phyloP scores from a whole-genome alignment of 2,113 vertebrate genomes.

The Pyrgilauda ruficollis region DNA sequence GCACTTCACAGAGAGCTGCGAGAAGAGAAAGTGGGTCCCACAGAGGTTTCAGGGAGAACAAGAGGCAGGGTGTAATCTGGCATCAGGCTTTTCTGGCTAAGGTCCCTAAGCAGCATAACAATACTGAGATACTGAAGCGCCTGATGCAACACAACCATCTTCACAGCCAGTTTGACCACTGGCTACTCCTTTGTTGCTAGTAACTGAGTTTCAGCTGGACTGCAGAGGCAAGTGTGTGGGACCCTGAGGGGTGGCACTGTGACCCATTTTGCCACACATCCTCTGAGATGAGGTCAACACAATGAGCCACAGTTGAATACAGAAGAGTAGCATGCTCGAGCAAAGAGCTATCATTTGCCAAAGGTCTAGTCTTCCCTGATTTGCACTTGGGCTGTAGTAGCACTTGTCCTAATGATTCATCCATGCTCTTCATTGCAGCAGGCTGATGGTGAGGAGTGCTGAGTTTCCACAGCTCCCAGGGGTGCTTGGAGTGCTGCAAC shows the following conservation, averaged over 20 bases:
- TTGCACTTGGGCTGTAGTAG: constrained; percentile 53
- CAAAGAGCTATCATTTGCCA: constrained; percentile 30
- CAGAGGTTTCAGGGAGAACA: background rate
- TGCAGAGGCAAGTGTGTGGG: background rate
- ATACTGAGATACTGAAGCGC: background rate
- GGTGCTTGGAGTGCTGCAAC: background rate
- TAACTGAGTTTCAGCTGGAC: background rate
- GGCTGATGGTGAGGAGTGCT: background rate
- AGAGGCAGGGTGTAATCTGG: background rate
- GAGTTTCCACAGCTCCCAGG: background rate
- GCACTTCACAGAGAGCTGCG: background rate
- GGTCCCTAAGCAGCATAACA: background rate
- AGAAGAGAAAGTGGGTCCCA: background rate
- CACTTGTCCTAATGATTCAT: constrained; percentile 50
- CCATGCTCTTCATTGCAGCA: background rate
- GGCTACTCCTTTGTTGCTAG: background rate
- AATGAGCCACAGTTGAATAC: background rate
- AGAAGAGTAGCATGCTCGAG: background rate
- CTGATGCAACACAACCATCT: background rate
- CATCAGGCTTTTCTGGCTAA: background rate
- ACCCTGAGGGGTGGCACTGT: background rate
- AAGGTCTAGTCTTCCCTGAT: constrained; percentile 46
- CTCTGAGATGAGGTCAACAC: background rate
- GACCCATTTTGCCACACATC: background rate
- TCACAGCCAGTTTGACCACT: background rate